A percentile compares a stretch with the other conserved stretches of the same genome.
Conservation (phyloP, 2,113 vertebrate species). For the Menura novaehollandiae region DNA sequence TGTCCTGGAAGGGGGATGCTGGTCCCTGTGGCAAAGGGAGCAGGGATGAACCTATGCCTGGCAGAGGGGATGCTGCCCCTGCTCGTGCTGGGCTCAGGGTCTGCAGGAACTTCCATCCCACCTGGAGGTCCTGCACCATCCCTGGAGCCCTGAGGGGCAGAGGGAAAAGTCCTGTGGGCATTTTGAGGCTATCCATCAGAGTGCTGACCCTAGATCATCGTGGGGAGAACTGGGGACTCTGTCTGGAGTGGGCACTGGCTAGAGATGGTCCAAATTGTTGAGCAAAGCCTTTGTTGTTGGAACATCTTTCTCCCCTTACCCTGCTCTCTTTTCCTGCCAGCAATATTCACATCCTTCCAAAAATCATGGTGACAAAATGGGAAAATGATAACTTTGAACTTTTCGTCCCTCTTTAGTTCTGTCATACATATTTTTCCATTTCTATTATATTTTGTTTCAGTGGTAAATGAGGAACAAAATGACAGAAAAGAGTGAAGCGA, state of each 20-base stretch:
- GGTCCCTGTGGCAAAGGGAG: background rate
- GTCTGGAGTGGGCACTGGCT: background rate
- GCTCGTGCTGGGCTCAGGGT: background rate
- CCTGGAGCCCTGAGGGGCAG: background rate
- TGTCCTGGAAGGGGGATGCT: background rate
- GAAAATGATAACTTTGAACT: background rate
- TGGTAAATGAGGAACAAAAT: background rate
- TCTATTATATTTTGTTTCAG: background rate
- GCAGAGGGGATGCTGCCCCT: background rate
- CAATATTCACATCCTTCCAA: background rate
- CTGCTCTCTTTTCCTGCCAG: background rate
- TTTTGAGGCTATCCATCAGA: background rate
- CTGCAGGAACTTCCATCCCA: background rate
- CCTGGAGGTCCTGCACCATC: background rate
- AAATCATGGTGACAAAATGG: background rate
- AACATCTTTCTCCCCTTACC: background rate
- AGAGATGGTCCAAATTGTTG: background rate
- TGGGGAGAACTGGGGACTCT: background rate
- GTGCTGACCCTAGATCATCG: background rate
- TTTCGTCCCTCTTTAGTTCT: background rate
- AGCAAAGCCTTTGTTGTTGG: background rate
- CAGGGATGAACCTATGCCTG: background rate
- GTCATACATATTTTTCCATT: rapidly evolving
- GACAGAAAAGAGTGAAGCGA: background rate
- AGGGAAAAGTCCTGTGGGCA: background rate